Evolutionary conservation across 2,797 vertebrate species (phyloP).

Genomic region (Gobionotothen gibberifrons): DNA sequence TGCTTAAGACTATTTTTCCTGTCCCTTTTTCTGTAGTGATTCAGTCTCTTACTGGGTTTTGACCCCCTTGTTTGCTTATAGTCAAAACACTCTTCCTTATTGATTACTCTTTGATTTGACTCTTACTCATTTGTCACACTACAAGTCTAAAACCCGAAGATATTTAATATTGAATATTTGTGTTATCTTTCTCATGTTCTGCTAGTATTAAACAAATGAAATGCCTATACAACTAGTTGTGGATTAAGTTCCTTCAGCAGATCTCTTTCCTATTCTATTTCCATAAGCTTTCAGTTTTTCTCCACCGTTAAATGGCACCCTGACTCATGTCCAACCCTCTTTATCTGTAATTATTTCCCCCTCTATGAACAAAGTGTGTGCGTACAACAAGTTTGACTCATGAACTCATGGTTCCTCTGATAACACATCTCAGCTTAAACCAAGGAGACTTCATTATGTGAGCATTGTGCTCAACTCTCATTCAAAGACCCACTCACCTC

Average conservation of each 20-base stretch:
- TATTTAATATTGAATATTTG: background rate
- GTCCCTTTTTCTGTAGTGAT: background rate
- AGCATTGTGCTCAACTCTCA: conserved; percentile 16
- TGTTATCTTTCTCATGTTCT: background rate
- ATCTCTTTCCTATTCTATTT: background rate
- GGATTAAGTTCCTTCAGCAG: background rate
- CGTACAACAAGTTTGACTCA: background rate
- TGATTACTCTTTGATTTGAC: too few relatives aligned
- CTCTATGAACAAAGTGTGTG: conserved; percentile 3
- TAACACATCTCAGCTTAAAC: conserved; percentile 26
- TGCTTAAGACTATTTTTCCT: background rate
- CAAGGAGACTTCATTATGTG: background rate
- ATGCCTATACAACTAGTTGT: background rate
- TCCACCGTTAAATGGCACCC: conserved; percentile 20
- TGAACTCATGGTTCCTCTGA: conserved; percentile 22
- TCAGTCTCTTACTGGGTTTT: background rate
- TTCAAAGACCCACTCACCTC: conserved; percentile 13
- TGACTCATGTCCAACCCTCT: conserved; percentile 42
- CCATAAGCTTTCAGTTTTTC: conserved; percentile 1
- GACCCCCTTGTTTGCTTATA: background rate
- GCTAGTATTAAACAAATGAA: background rate
- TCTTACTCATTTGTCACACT: background rate
- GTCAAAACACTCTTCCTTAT: too few relatives aligned
- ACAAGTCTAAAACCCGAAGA: background rate
- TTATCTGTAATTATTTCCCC: conserved; percentile 37